phyloP scores from a whole-genome alignment of 2,888 invertebrate genomes.

The Drosophila pullipes region DNA sequence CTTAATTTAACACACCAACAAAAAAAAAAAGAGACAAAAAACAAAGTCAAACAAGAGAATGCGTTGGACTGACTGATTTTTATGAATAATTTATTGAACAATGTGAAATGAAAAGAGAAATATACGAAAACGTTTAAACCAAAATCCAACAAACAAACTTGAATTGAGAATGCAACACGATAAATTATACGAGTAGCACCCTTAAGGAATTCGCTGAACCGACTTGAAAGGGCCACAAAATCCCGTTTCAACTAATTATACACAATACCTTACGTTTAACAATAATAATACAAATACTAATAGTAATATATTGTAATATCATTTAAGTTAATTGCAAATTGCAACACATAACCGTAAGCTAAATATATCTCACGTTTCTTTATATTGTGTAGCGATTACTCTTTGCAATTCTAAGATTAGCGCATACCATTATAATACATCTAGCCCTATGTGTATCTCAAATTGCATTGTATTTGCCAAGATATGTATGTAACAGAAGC shows the following conservation, averaged over 20 bases:
- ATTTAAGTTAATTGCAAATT: conserved; percentile 32
- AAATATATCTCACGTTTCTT: conserved; percentile 37
- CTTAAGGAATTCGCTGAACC: conserved; percentile 68
- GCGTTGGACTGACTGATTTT: conserved; percentile 80
- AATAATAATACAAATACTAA: conserved; percentile 12
- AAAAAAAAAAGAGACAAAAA: conserved; percentile 24
- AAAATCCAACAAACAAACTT: conserved; percentile 32
- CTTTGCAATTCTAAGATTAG: conserved; percentile 70
- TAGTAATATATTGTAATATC: conserved; percentile 38
- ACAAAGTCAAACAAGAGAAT: conserved; percentile 56
- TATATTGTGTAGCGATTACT: conserved; percentile 38
- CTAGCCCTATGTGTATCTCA: conserved; percentile 31
- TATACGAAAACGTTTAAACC: conserved; percentile 27
- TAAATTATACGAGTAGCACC: conserved; percentile 38
- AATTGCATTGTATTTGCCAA: conserved; percentile 61
- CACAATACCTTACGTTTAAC: conserved; percentile 19
- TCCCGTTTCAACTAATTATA: conserved; percentile 32
- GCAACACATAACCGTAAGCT: conserved; percentile 12
- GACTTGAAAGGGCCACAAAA: conserved; percentile 49
- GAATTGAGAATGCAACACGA: conserved; percentile 36
- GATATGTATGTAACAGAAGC: conserved; percentile 43
- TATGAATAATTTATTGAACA: conserved; percentile 62
- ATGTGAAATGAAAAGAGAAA: conserved; percentile 8
- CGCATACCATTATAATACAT: conserved; percentile 51
- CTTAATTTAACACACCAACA: conserved; percentile 9